Conservation (phyloP, 2,113 vertebrate species). For the Halcyon malimbica region DNA sequence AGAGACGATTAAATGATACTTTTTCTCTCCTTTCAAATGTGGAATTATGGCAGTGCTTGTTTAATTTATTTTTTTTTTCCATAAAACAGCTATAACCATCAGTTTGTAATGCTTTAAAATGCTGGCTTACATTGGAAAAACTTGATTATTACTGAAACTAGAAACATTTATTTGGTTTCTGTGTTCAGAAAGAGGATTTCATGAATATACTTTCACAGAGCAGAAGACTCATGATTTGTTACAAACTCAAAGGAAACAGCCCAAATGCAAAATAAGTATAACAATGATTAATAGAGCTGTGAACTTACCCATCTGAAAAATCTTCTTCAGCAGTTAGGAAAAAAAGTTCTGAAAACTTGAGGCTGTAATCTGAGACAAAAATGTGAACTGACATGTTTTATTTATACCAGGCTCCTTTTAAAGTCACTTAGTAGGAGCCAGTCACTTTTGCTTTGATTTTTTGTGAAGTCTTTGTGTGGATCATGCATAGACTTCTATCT, state of each 20-base stretch:
- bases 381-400: background rate
- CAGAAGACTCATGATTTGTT: background rate
- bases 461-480: background rate
- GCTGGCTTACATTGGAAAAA: background rate
- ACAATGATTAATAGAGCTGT: background rate
- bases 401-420: conserved; percentile 8
- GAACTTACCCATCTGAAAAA: background rate
- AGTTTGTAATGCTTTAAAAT: background rate
- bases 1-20: background rate
- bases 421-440: background rate
- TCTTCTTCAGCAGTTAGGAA: background rate
- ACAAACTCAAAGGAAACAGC: background rate
- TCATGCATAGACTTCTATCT: background rate
- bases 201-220: background rate
- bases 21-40: background rate
- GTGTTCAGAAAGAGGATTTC: background rate
- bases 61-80: background rate
- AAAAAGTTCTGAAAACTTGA: background rate
- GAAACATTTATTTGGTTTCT: background rate
- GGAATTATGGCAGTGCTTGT: background rate
- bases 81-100: background rate
- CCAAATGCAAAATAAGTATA: background rate
- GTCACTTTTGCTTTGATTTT: background rate
- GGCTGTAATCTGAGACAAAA: background rate
- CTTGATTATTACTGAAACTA: background rate